Evolutionary conservation across 2,797 vertebrate genomes (phyloP).

Genomic region (Falco cherrug): DNA sequence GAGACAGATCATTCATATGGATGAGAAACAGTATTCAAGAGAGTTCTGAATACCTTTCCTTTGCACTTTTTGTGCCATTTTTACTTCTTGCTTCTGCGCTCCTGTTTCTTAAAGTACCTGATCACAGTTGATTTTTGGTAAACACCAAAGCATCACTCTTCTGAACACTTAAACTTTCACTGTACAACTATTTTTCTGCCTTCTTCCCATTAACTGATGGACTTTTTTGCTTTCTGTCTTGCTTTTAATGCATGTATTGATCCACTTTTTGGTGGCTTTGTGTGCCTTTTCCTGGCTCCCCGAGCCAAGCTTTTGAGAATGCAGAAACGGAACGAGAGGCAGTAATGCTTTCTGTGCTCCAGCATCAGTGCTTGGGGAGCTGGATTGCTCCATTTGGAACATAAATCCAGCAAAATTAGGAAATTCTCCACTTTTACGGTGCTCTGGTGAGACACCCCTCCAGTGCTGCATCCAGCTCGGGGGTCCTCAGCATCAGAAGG

Average conservation of each 20-base stretch:
- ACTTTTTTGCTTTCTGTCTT: neutral
- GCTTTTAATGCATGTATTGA: neutral
- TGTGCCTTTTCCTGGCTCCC: neutral
- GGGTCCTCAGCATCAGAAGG: neutral
- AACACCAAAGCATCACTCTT: neutral
- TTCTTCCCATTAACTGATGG: neutral
- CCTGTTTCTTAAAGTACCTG: neutral
- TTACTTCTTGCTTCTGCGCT: neutral
- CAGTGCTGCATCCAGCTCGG: neutral
- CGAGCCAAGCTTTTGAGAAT: neutral
- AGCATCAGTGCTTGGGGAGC: neutral
- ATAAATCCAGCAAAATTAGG: neutral
- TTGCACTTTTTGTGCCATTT: neutral
- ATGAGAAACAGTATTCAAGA: neutral
- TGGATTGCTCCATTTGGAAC: fast-evolving
- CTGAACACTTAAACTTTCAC: neutral
- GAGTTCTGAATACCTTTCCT: neutral
- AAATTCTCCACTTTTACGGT: fast-evolving
- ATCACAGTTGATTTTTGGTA: neutral
- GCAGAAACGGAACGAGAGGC: neutral
- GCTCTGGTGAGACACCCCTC: neutral
- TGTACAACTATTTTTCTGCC: neutral
- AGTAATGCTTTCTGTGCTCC: neutral
- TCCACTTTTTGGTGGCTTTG: neutral
- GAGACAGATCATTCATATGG: neutral